phyloP scores from a whole-genome alignment of 2,797 vertebrate species.

The Chlorospingus flavigularis region DNA sequence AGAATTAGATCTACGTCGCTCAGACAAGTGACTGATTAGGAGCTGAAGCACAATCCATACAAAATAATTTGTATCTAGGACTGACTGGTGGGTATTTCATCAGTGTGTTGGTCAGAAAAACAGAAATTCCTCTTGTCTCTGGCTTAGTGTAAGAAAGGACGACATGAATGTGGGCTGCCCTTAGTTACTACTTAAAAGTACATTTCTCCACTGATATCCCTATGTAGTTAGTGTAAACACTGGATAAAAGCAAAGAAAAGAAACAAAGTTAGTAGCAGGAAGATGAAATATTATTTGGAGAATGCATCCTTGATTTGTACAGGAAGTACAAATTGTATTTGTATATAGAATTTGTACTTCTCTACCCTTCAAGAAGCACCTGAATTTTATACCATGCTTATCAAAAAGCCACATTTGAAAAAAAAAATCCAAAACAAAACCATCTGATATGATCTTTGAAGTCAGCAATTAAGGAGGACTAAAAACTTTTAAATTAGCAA shows the following conservation, averaged over 20 bases:
- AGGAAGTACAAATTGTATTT: neutral
- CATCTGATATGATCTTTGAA: neutral
- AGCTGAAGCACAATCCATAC: neutral
- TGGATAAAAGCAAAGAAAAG: neutral
- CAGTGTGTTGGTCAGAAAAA: neutral
- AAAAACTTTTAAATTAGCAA: neutral
- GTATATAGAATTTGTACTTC: neutral
- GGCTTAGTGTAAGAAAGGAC: neutral
- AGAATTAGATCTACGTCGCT: neutral
- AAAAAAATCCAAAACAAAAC: fast-evolving
- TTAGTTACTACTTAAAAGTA: neutral
- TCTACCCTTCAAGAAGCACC: neutral
- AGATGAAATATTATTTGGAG: neutral
- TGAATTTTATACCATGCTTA: neutral
- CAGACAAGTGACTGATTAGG: neutral
- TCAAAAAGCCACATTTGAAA: neutral
- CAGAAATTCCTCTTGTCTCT: neutral
- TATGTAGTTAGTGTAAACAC: neutral
- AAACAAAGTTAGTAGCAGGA: neutral
- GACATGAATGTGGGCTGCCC: neutral
- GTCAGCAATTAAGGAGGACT: neutral
- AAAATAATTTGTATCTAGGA: neutral
- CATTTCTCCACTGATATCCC: neutral
- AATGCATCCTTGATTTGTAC: neutral
- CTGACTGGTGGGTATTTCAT: neutral